These are phyloP conservation scores for Ceyx margarethae DNA, from an alignment of 2,113 vertebrate species.

Conservation along the genomic window DNA sequence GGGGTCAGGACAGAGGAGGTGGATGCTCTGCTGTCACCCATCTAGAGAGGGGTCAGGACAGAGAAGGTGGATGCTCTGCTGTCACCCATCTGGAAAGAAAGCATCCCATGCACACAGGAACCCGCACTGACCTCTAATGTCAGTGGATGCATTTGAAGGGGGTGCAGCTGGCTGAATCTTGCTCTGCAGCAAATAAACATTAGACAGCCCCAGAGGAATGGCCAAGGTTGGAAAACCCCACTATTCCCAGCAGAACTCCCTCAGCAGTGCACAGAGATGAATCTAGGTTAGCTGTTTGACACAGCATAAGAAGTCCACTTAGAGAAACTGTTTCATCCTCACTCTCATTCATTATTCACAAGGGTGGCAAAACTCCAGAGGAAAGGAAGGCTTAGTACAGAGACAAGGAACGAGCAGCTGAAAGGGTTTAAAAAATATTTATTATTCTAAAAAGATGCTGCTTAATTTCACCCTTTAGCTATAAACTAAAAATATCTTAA, in stretches of 20 bases:
- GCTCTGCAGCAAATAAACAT: constrained; percentile 20
- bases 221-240: background rate
- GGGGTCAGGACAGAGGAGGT: background rate
- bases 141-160: constrained; percentile 32
- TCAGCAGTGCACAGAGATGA: constrained; percentile 36
- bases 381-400: constrained; percentile 25
- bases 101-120: background rate
- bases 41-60: background rate
- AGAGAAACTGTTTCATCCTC: constrained; percentile 26
- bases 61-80: no score
- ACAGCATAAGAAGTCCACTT: background rate
- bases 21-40: no score
- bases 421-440: constrained; percentile 6
- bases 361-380: constrained; percentile 24
- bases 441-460: constrained; percentile 23
- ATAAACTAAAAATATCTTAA: constrained; percentile 13
- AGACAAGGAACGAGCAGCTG: background rate
- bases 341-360: constrained; percentile 50
- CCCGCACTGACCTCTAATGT: background rate
- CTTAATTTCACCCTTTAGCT: constrained; percentile 7
- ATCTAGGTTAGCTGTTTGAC: constrained; percentile 53
- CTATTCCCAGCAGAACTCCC: constrained; percentile 30
- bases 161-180: constrained; percentile 1
- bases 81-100: background rate
- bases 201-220: constrained; percentile 10